Evolutionary conservation across 2,113 vertebrate species (phyloP).

Genomic region (Caranx ignobilis): DNA sequence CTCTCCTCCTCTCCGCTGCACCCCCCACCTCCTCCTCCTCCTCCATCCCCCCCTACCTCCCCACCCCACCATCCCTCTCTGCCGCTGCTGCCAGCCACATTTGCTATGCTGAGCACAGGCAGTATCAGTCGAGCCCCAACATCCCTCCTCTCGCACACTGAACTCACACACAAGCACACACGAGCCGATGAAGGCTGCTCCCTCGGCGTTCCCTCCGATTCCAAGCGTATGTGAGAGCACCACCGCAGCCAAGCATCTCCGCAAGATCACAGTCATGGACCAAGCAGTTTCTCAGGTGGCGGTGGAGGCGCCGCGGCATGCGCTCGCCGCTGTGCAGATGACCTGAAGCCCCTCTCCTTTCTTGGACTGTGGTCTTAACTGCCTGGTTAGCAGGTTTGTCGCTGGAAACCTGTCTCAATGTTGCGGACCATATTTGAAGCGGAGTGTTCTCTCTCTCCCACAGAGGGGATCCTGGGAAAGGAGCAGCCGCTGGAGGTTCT

Average conservation of each 20-base stretch:
- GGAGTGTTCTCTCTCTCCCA: slow-evolving; percentile 80
- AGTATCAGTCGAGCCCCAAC: slow-evolving; percentile 76
- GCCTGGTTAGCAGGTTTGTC: slow-evolving; percentile 39
- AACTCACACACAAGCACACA: slow-evolving; percentile 42
- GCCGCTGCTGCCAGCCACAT: slow-evolving; percentile 80
- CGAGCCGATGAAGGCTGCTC: slow-evolving; percentile 53
- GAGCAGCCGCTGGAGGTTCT: slow-evolving; percentile 82
- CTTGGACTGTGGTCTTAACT: slow-evolving; percentile 24
- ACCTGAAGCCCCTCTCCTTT: slow-evolving; percentile 56
- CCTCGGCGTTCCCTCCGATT: slow-evolving; percentile 43
- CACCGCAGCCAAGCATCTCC: slow-evolving; percentile 18
- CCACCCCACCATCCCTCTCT: slow-evolving; percentile 60
- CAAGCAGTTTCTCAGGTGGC: slow-evolving; percentile 43
- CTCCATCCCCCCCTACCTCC: slow-evolving; percentile 2
- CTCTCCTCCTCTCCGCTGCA: slow-evolving; percentile 13
- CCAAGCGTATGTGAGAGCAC: slow-evolving; percentile 24
- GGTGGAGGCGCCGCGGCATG: slow-evolving; percentile 16
- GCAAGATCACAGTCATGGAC: slow-evolving; percentile 48
- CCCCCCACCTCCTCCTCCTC: slow-evolving; percentile 20
- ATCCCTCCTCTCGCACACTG: slow-evolving; percentile 62
- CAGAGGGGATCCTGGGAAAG: slow-evolving; percentile 84
- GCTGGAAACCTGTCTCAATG: slow-evolving; percentile 67
- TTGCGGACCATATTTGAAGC: slow-evolving; percentile 84
- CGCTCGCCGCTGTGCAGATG: slow-evolving; percentile 43
- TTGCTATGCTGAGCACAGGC: slow-evolving; percentile 82